phyloP scores from a whole-genome alignment of 2,113 vertebrate genomes.

The Nothoprocta perdicaria region DNA sequence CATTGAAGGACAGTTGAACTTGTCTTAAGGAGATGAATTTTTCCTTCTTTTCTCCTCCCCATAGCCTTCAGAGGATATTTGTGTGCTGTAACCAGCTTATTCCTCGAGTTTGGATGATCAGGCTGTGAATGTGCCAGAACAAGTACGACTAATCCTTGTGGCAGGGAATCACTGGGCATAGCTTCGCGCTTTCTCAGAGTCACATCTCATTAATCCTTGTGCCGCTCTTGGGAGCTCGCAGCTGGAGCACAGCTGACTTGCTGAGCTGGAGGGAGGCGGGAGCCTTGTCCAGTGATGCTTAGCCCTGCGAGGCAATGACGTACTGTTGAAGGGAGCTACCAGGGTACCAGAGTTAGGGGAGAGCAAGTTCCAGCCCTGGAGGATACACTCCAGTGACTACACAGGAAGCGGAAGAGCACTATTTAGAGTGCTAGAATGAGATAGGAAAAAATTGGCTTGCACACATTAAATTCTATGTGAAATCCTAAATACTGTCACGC shows the following conservation, averaged over 20 bases:
- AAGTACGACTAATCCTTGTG: fast-evolving
- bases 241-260: neutral
- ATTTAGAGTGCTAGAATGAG: neutral
- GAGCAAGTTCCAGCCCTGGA: neutral
- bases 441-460: neutral
- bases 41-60: neutral
- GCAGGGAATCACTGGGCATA: neutral
- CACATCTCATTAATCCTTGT: neutral
- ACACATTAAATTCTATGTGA: neutral
- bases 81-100: fast-evolving
- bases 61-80: fast-evolving
- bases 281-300: fast-evolving
- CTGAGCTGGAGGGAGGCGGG: neutral
- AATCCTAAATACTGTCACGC: neutral
- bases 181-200: fast-evolving
- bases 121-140: neutral
- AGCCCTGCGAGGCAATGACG: neutral
- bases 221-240: neutral
- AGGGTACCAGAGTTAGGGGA: neutral
- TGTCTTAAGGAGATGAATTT: neutral
- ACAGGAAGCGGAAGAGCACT: neutral
- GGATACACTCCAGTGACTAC: neutral
- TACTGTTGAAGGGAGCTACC: neutral
- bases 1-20: neutral
- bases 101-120: neutral